A percentile compares a stretch with the other conserved stretches of the same genome.
Conservation (phyloP, 2,888 invertebrate species). For the Apamea sordens region DNA sequence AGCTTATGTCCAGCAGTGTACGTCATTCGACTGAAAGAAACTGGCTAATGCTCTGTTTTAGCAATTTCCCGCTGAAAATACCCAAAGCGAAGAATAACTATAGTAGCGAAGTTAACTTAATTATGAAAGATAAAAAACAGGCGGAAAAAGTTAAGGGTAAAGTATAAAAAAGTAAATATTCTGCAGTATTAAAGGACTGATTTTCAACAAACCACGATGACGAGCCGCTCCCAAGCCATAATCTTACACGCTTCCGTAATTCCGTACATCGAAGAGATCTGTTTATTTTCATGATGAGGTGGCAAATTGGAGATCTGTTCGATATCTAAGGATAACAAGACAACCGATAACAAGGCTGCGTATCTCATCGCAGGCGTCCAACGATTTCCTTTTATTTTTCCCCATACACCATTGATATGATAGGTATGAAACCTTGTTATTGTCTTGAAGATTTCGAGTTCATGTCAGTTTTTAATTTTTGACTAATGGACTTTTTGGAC, state of each 20-base stretch:
- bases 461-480: background rate
- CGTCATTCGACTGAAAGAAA: no score
- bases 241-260: constrained; percentile 17
- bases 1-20: no score
- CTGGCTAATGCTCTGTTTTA: no score
- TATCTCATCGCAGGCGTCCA: constrained; percentile 51
- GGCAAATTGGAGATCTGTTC: constrained; percentile 57
- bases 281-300: constrained; percentile 46
- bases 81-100: background rate
- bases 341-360: constrained; percentile 74
- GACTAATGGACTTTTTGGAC: no score
- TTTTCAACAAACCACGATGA: background rate
- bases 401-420: background rate
- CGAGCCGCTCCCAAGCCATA: background rate
- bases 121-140: background rate
- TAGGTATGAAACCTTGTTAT: background rate
- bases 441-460: background rate
- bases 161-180: no score
- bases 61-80: background rate
- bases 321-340: constrained; percentile 75
- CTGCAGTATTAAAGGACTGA: no score
- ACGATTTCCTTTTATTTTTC: constrained; percentile 50
- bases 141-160: no score
- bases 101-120: background rate
- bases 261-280: background rate